phyloP scores from a whole-genome alignment of 2,888 invertebrate species.

The Pycnomerus fuliginosus region DNA sequence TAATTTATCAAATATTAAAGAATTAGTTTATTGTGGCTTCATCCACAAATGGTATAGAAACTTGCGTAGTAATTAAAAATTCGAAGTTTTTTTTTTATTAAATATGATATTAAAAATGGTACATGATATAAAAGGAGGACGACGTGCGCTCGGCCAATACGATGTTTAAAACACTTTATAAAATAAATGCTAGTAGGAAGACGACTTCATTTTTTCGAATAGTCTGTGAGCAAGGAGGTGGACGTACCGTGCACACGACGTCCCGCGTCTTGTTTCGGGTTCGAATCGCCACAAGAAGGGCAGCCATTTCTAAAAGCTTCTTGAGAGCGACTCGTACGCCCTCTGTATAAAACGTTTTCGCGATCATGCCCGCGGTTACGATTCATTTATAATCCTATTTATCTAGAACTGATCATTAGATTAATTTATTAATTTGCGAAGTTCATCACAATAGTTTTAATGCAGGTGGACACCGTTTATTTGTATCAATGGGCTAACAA shows the following conservation, averaged over 20 bases:
- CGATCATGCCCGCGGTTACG: conserved; percentile 47
- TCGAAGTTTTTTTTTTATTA: conserved; percentile 52
- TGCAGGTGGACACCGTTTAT: conserved; percentile 53
- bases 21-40: no score
- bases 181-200: conserved; percentile 41
- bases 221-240: conserved; percentile 39
- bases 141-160: conserved; percentile 41
- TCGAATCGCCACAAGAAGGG: conserved; percentile 6
- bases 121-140: conserved; percentile 52
- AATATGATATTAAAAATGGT: conserved; percentile 53
- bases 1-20: conserved; percentile 48
- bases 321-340: conserved; percentile 15
- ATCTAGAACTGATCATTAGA: conserved; percentile 51
- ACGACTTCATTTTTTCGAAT: conserved; percentile 40
- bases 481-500: conserved; percentile 53
- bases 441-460: conserved; percentile 54
- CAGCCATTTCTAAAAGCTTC: conserved; percentile 5
- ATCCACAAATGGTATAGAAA: conserved; percentile 44
- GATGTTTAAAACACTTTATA: conserved; percentile 27
- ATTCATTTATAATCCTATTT: conserved; percentile 48
- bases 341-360: conserved; percentile 44
- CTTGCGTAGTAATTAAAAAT: conserved; percentile 51
- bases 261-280: conserved; percentile 30
- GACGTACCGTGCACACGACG: conserved; percentile 44
- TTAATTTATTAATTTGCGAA: conserved; percentile 52